Percentiles rank a stretch among this genome's conserved stretches.
phyloP scores from a whole-genome alignment of 2,888 invertebrate species.

The Neria commutata region DNA sequence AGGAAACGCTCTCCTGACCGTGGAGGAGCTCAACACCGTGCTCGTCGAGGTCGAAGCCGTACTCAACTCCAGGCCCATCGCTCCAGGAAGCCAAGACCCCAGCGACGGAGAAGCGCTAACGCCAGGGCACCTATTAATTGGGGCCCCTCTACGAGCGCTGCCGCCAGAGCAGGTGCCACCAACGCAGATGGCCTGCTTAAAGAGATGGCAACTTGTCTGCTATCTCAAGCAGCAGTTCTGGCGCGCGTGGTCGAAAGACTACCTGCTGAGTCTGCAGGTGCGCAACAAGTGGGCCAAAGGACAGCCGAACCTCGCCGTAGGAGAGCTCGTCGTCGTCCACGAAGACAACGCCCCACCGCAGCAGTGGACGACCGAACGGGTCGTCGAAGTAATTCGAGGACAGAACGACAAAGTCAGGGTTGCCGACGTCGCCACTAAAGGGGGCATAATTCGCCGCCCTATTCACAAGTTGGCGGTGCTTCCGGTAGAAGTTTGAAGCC shows the following conservation, averaged over 20 bases:
- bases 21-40: conserved; percentile 24
- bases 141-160: conserved; percentile 20
- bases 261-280: conserved; percentile 14
- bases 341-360: conserved; percentile 18
- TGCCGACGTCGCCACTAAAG: too few relatives aligned
- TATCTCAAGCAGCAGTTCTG: conserved; percentile 20
- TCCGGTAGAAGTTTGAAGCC: too few relatives aligned
- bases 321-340: conserved; percentile 11
- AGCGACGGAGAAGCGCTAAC: too few relatives aligned
- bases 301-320: conserved; percentile 17
- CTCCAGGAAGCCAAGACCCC: background rate
- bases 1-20: too few relatives aligned
- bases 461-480: too few relatives aligned
- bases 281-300: conserved; percentile 19
- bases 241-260: conserved; percentile 22
- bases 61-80: conserved; percentile 33
- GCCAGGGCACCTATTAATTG: conserved; percentile 21
- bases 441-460: too few relatives aligned
- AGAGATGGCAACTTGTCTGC: conserved; percentile 13
- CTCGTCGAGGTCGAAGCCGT: conserved; percentile 30
- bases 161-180: background rate
- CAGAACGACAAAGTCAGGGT: too few relatives aligned
- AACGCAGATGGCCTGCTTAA: background rate
- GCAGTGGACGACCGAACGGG: conserved; percentile 16
- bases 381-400: conserved; percentile 9